Percentiles rank a stretch among this genome's conserved stretches.
Conservation (phyloP, 2,888 invertebrate species). For the Melikaiella ostensackeni region DNA sequence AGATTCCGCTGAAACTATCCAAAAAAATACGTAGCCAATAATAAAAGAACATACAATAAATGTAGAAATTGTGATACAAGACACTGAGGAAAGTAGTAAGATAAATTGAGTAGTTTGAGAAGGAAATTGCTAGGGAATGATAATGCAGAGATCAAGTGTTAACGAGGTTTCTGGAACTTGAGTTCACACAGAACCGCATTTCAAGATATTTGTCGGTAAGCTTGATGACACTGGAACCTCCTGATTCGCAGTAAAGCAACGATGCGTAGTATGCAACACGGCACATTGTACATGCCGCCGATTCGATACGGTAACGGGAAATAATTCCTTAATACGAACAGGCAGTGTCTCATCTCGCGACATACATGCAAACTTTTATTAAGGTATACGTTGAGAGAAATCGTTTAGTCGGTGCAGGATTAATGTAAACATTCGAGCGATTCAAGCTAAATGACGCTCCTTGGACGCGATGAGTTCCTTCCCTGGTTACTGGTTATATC, state of each 20-base stretch:
- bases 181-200: slow-evolving; percentile 32
- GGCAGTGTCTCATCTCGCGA: slow-evolving; percentile 20
- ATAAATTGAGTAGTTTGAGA: background rate
- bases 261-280: slow-evolving; percentile 32
- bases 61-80: background rate
- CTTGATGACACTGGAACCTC: slow-evolving; percentile 31
- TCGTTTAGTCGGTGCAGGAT: slow-evolving; percentile 21
- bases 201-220: slow-evolving; percentile 24
- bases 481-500: slow-evolving; percentile 32
- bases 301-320: slow-evolving; percentile 61
- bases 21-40: too few relatives aligned
- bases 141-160: slow-evolving; percentile 17
- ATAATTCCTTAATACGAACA: slow-evolving; percentile 53
- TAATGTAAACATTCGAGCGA: slow-evolving; percentile 29
- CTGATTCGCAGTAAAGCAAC: slow-evolving; percentile 21
- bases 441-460: slow-evolving; percentile 27
- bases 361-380: slow-evolving; percentile 20
- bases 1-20: background rate
- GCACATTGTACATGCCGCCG: slow-evolving; percentile 42
- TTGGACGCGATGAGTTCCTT: slow-evolving; percentile 15
- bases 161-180: slow-evolving; percentile 17
- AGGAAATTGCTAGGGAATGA: slow-evolving; percentile 5
- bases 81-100: background rate
- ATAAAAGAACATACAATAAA: background rate
- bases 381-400: slow-evolving; percentile 26